phyloP scores from a whole-genome alignment of 2,113 vertebrate species.

The Coptodon bakossiorum region DNA sequence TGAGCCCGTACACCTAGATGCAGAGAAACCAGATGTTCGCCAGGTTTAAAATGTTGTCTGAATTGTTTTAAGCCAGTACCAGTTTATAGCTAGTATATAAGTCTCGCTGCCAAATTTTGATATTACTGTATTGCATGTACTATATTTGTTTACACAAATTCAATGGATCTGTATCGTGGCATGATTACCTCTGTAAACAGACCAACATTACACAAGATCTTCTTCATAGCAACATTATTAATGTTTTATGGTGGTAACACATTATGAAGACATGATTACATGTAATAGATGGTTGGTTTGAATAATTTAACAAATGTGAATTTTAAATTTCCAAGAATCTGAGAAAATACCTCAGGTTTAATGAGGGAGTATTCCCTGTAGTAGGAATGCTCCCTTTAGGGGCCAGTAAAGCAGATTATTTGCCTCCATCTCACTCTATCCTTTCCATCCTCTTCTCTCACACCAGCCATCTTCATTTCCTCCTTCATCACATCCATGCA shows the following conservation, averaged over 20 bases:
- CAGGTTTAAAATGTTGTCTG: background rate
- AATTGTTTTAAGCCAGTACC: background rate
- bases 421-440: background rate
- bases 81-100: background rate
- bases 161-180: background rate
- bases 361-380: background rate
- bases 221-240: background rate
- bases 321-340: background rate
- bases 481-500: background rate
- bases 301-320: background rate
- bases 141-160: too few relatives aligned
- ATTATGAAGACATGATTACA: background rate
- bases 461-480: background rate
- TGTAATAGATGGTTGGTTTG: background rate
- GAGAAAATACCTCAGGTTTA: background rate
- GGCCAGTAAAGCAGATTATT: background rate
- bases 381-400: background rate
- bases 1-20: background rate
- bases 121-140: background rate
- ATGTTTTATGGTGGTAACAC: background rate
- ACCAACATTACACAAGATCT: background rate
- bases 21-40: background rate
- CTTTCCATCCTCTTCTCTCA: background rate
- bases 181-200: background rate
- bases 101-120: background rate